Conservation (phyloP, 2,113 vertebrate species). For the Rana temporaria region DNA sequence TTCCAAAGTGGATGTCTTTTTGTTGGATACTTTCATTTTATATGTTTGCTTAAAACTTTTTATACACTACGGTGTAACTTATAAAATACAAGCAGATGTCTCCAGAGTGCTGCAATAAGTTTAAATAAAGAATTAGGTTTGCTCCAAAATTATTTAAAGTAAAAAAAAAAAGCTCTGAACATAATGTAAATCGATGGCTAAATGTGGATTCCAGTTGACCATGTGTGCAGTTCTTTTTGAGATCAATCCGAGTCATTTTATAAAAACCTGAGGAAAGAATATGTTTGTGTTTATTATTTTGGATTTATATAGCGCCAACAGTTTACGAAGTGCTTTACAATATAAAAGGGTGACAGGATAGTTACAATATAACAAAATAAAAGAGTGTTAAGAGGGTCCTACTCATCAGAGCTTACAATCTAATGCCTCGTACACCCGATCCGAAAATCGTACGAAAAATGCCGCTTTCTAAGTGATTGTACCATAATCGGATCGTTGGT, state of each 20-base stretch:
- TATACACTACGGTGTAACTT: slow-evolving; percentile 54
- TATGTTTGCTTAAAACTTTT: slow-evolving; percentile 57
- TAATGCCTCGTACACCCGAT: no score
- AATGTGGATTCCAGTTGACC: neutral
- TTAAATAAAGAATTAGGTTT: slow-evolving; percentile 47
- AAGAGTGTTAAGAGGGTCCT: no score
- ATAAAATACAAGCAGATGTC: slow-evolving; percentile 57
- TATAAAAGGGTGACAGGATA: no score
- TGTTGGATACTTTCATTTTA: slow-evolving; percentile 52
- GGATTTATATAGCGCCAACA: no score
- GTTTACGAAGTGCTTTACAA: no score
- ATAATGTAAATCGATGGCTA: slow-evolving; percentile 18
- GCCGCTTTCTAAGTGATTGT: no score
- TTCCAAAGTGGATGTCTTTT: slow-evolving; percentile 56
- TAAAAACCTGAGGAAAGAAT: no score
- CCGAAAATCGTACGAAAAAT: no score
- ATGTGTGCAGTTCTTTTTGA: neutral
- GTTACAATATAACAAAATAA: no score
- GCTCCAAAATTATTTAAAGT: slow-evolving; percentile 36
- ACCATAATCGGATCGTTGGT: no score
- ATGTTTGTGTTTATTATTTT: no score
- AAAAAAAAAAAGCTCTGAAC: slow-evolving; percentile 46
- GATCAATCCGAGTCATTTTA: neutral
- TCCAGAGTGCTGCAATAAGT: slow-evolving; percentile 3
- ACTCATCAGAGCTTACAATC: no score